phyloP scores from a whole-genome alignment of 2,113 vertebrate genomes.

The Peromyscus leucopus region DNA sequence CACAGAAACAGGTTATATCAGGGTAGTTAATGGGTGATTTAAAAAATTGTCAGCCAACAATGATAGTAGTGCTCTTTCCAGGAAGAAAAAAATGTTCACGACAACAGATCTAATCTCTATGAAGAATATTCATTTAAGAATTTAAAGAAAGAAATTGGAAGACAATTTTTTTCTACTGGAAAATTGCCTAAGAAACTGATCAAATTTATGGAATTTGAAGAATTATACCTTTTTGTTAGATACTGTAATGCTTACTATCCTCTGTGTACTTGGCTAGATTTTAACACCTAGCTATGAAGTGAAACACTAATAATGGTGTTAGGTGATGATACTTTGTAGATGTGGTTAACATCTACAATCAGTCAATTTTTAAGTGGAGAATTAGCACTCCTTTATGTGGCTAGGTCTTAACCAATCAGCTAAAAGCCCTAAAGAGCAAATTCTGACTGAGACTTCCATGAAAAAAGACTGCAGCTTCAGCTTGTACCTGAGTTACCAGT shows the following conservation, averaged over 20 bases:
- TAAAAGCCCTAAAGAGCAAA: slow-evolving; percentile 1
- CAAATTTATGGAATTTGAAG: slow-evolving; percentile 3
- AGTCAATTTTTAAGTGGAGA: slow-evolving; percentile 1
- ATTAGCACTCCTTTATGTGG: not conserved
- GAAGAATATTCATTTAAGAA: slow-evolving; percentile 34
- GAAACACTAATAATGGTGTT: slow-evolving; percentile 18
- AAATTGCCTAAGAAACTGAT: not conserved
- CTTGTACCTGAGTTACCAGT: not conserved
- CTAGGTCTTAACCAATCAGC: not conserved
- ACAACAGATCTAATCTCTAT: slow-evolving; percentile 27
- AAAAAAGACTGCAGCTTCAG: slow-evolving; percentile 25
- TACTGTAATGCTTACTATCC: not conserved
- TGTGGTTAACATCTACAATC: not conserved
- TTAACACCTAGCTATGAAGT: slow-evolving; percentile 4
- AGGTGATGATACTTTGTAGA: not conserved
- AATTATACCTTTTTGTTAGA: slow-evolving; percentile 15
- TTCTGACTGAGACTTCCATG: not conserved
- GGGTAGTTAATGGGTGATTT: not conserved
- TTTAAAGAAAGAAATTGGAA: not conserved
- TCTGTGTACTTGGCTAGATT: not conserved
- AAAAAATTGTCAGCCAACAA: not conserved
- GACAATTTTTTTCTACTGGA: not conserved
- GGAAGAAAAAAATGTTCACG: slow-evolving; percentile 45
- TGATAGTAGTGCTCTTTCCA: not conserved
- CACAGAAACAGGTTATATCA: not conserved